Percentiles rank a stretch among this genome's conserved stretches.
Conservation (phyloP, 2,888 invertebrate species). For the Agonopterix arenella region DNA sequence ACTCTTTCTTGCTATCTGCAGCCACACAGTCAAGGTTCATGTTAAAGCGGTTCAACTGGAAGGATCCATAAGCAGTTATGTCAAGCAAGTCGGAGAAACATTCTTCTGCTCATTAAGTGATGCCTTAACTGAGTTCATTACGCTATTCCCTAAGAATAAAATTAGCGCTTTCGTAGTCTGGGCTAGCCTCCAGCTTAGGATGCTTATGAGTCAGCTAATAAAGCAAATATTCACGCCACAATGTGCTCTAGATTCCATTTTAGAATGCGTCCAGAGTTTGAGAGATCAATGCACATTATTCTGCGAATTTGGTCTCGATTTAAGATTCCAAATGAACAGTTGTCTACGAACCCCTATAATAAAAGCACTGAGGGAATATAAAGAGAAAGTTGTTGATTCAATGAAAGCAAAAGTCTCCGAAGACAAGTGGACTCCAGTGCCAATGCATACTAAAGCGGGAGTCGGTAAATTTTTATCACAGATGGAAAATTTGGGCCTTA, state of each 20-base stretch:
- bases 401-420: constrained; percentile 86
- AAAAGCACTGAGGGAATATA: constrained; percentile 85
- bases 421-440: constrained; percentile 91
- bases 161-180: constrained; percentile 87
- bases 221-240: constrained; percentile 95
- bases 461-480: constrained; percentile 83
- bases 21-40: constrained; percentile 87
- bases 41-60: constrained; percentile 88
- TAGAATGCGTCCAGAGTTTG: constrained; percentile 90
- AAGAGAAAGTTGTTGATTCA: constrained; percentile 89
- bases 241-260: constrained; percentile 87
- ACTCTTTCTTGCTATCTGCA: constrained; percentile 87
- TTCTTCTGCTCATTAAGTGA: constrained; percentile 90
- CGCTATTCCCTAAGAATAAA: constrained; percentile 87
- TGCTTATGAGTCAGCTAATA: constrained; percentile 87
- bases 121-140: constrained; percentile 77
- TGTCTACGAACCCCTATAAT: constrained; percentile 86
- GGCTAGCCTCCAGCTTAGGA: constrained; percentile 89
- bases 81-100: constrained; percentile 87
- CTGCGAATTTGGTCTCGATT: constrained; percentile 88
- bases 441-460: constrained; percentile 84
- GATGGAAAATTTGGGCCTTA: constrained; percentile 82
- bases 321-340: constrained; percentile 93
- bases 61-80: constrained; percentile 87
- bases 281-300: constrained; percentile 81